Evolutionary conservation across 92 coral and sea anemone genomes (phyloP).

Genomic region (Paragorgia papillata): DNA sequence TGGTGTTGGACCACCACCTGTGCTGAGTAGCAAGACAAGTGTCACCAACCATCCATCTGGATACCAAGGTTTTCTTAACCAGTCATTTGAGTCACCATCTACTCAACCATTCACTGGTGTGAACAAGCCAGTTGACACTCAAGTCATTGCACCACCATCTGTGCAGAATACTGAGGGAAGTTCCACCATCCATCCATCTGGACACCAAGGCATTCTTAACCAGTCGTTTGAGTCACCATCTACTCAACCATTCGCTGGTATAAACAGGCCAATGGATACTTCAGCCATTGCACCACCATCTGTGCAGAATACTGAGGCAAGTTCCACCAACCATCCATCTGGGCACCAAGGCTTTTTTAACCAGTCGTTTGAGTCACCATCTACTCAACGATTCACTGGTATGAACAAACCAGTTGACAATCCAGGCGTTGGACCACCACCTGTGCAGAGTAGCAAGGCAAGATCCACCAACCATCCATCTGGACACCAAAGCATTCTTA

Average conservation of each 20-base stretch:
- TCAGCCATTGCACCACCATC: not conserved
- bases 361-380: not conserved
- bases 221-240: too few relatives aligned
- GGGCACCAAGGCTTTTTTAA: not conserved
- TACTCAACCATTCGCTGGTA: too few relatives aligned
- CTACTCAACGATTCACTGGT: not conserved
- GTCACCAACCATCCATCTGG: too few relatives aligned
- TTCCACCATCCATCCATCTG: too few relatives aligned
- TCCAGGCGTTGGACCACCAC: not conserved
- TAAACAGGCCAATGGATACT: too few relatives aligned
- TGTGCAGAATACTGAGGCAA: too few relatives aligned
- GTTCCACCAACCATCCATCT: not conserved
- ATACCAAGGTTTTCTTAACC: too few relatives aligned
- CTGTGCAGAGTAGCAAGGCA: not conserved
- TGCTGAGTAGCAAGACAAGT: too few relatives aligned
- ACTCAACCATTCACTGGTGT: not conserved
- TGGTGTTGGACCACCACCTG: too few relatives aligned
- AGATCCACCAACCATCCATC: not conserved
- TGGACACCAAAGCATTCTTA: not conserved
- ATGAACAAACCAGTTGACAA: not conserved
- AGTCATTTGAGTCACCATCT: not conserved
- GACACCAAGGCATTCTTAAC: too few relatives aligned
- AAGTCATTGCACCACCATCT: not conserved
- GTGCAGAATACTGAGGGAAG: not conserved
- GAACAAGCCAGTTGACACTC: too few relatives aligned